Percentiles rank a stretch among this genome's conserved stretches.
phyloP scores from a whole-genome alignment of 2,797 vertebrate species.

The Esox lucius region DNA sequence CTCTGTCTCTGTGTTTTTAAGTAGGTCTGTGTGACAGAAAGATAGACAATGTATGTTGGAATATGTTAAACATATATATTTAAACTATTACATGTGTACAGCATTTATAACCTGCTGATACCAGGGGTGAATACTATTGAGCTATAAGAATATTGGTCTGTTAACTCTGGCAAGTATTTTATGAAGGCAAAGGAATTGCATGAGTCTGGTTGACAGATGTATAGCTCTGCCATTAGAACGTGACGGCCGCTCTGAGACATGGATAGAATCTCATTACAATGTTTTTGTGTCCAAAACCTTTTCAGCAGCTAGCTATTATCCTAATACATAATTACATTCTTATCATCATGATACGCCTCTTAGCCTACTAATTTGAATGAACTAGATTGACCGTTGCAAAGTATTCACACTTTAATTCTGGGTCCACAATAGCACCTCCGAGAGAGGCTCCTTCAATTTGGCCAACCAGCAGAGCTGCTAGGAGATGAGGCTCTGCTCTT shows the following conservation, averaged over 20 bases:
- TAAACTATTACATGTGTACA: neutral
- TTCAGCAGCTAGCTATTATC: neutral
- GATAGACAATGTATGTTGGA: neutral
- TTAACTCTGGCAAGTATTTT: neutral
- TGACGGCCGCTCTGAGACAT: neutral
- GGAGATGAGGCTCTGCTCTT: neutral
- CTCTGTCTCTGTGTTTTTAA: neutral
- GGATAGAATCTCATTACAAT: neutral
- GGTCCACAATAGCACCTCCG: neutral
- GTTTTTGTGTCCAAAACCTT: neutral
- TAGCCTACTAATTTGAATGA: neutral
- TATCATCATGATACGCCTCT: neutral
- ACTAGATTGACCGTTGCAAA: constrained; percentile 4
- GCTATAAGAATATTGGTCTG: neutral
- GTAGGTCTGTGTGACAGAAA: neutral
- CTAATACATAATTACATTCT: neutral
- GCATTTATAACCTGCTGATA: neutral
- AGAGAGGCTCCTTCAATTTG: neutral
- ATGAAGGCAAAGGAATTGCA: neutral
- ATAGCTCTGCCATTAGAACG: neutral
- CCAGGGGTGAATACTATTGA: neutral
- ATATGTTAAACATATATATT: neutral
- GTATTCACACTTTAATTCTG: constrained; percentile 4
- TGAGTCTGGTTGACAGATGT: neutral
- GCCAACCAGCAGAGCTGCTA: neutral